A percentile compares a stretch with the other conserved stretches of the same genome.
Evolutionary conservation across 2,888 invertebrate genomes (phyloP).

Genomic region (Campopleginae sp.): DNA sequence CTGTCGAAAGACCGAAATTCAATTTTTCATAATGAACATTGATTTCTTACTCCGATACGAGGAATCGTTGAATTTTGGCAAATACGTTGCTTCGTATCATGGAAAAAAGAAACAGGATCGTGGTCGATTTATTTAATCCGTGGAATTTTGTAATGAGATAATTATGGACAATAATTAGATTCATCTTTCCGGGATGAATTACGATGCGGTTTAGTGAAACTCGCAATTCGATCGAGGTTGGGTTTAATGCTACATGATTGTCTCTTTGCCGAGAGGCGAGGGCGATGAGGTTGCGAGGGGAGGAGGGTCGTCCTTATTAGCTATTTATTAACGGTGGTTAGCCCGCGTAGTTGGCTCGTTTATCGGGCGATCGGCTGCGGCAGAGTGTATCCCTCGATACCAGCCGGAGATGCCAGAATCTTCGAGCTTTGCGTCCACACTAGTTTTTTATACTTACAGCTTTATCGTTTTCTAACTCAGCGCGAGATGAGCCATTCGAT

Average conservation of each 20-base stretch:
- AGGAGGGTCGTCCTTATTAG: constrained; percentile 56
- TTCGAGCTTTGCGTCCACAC: neutral
- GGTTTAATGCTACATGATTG: constrained; percentile 74
- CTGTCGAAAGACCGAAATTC: constrained; percentile 22
- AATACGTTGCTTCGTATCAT: constrained; percentile 9
- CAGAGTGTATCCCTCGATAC: neutral
- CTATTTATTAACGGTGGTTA: constrained; percentile 25
- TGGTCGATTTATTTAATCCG: neutral
- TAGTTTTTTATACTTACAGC: constrained; percentile 22
- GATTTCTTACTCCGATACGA: neutral
- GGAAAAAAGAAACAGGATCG: neutral
- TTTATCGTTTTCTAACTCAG: constrained; percentile 70
- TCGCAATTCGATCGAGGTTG: constrained; percentile 51
- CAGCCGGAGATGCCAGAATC: neutral
- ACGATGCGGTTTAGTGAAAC: neutral
- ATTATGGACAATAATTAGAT: neutral
- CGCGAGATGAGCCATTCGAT: constrained; percentile 70
- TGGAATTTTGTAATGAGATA: neutral
- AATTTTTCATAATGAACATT: constrained; percentile 11
- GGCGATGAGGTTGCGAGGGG: neutral
- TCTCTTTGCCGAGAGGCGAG: constrained; percentile 71
- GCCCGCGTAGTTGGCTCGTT: neutral
- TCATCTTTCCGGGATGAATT: neutral
- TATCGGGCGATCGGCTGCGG: neutral
- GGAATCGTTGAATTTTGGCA: constrained; percentile 15